Evolutionary conservation across 2,888 invertebrate species (phyloP), one percentile per base, ranked within the genome.

Genomic region (Phania funesta): DNA sequence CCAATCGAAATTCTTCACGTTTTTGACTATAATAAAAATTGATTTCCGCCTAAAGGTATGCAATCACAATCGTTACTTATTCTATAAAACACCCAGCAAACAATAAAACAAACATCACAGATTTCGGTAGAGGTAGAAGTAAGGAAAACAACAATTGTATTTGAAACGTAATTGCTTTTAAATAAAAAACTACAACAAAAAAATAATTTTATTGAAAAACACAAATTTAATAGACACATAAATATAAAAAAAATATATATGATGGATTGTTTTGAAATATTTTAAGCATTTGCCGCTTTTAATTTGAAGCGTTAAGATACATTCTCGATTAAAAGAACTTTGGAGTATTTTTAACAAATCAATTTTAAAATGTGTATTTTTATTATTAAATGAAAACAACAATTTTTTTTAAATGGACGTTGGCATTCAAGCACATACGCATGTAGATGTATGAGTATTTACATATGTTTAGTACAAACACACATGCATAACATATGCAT

Each of bases 31-130:
- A n/a, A n/a, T n/a, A 38, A 38, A 38, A n/a, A 13, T 13, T n/a
- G 11, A 11, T 35, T 13, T 38, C 13, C 2, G 35, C 35, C 35
- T 38, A 38, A 38, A 38, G n/a, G 77, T 70, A 77, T 62, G 77
- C 77, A 68, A 77, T 70, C 58, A 70, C 54, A 52, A 64, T 62
- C 62, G 67, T 75, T 67, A 56, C 54, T 68, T 68, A 38, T 13
- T 13, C 3, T 41, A 62, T 62, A 50, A 50, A 50, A 65, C 9
- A 48, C 48, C 65, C 35, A 65, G 48, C 41, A 38, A 38, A 38
- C 13, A 13, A 38, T 13, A 11, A 11, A 38, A 38, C 32, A 32
- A n/a, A 11, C 11, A 38, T 11, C n/a, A 38, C 2, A 13, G n/a
- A n/a, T 13, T 38, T 4, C n/a, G n/a, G 35, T 38, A 38, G 11